Percentiles rank a stretch among this genome's conserved stretches.
Evolutionary conservation across 2,797 vertebrate genomes (phyloP).

Genomic region (Paratrypauchen microcephalus): DNA sequence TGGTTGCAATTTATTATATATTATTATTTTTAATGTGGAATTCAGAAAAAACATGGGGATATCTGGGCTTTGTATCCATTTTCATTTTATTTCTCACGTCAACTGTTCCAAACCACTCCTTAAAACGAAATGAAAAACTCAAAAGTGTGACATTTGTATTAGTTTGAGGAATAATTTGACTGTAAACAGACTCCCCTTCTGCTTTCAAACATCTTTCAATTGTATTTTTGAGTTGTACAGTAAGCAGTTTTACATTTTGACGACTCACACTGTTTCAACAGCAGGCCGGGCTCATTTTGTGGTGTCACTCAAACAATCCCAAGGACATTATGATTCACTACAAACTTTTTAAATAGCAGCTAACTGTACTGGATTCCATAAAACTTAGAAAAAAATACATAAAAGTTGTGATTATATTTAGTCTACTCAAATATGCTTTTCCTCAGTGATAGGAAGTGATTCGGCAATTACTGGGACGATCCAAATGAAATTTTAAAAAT

Average conservation of each 20-base stretch:
- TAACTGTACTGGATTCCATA: not conserved
- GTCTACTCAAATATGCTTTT: too few species aligned
- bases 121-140: not conserved
- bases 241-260: constrained; percentile 9
- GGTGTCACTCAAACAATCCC: not conserved
- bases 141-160: constrained; percentile 1
- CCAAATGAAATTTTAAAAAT: too few species aligned
- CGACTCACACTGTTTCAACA: not conserved
- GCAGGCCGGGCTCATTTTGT: constrained; percentile 1
- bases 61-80: not conserved
- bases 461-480: too few species aligned
- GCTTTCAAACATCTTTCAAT: not conserved
- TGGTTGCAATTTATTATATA: not conserved
- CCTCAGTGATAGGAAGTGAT: too few species aligned
- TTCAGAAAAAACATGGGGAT: not conserved
- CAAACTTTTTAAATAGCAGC: not conserved
- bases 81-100: not conserved
- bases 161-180: not conserved
- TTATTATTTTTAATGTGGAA: not conserved
- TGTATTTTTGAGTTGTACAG: constrained; percentile 1
- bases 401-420: not conserved
- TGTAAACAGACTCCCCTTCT: not conserved
- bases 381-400: not conserved
- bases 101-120: not conserved
- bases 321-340: not conserved